Evolutionary conservation across 2,888 invertebrate species (phyloP).

Genomic region (Agriotes lineatus): DNA sequence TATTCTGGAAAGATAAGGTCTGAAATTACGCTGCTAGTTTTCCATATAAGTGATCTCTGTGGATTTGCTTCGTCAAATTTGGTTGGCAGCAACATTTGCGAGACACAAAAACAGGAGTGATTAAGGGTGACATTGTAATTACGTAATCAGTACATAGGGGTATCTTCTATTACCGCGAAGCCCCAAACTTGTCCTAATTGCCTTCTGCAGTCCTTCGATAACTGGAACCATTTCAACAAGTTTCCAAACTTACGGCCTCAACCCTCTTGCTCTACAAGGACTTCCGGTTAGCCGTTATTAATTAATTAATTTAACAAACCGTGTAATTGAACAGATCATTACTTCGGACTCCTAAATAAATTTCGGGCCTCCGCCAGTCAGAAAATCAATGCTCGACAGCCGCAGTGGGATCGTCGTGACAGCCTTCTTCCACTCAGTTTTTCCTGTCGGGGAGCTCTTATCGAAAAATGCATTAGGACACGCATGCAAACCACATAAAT

Average conservation of each 20-base stretch:
- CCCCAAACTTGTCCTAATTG: constrained; percentile 43
- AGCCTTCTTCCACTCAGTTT: not conserved
- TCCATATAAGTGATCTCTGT: too few relatives aligned
- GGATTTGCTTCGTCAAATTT: too few relatives aligned
- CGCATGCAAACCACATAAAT: constrained; percentile 12
- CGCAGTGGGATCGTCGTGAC: not conserved
- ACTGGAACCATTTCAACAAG: constrained; percentile 41
- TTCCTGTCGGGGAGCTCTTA: constrained; percentile 6
- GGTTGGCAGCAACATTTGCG: too few relatives aligned
- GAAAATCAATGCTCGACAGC: not conserved
- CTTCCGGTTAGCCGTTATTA: constrained; percentile 42
- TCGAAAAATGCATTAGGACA: constrained; percentile 13
- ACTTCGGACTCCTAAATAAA: constrained; percentile 26
- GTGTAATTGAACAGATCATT: constrained; percentile 38
- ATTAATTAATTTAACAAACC: constrained; percentile 44
- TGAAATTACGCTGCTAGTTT: too few relatives aligned
- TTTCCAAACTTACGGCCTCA: constrained; percentile 41
- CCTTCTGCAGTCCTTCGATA: constrained; percentile 43
- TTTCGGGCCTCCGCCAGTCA: constrained; percentile 3
- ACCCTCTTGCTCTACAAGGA: constrained; percentile 39
- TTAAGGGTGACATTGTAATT: constrained; percentile 40
- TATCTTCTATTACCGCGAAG: constrained; percentile 38
- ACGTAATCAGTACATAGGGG: constrained; percentile 37
- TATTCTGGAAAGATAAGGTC: too few relatives aligned
- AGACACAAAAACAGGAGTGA: constrained; percentile 32